Evolutionary conservation across 2,797 vertebrate genomes (phyloP).

Genomic region (Naso thynnoides): DNA sequence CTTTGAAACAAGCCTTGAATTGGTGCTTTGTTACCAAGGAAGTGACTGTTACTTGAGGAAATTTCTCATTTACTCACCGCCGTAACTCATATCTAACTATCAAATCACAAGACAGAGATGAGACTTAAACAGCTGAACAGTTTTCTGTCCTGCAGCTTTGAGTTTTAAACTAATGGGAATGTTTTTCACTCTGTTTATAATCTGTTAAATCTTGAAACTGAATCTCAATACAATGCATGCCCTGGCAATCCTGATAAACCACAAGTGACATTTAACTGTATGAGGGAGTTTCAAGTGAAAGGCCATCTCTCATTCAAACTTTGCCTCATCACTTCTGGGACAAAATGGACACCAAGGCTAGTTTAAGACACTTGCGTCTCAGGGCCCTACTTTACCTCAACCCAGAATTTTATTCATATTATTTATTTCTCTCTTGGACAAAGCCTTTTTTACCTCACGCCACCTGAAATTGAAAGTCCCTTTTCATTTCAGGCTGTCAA

Average conservation of each 20-base stretch:
- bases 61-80: background rate
- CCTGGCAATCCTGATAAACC: slow-evolving; percentile 33
- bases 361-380: slow-evolving; percentile 35
- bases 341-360: slow-evolving; percentile 10
- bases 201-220: slow-evolving; percentile 5
- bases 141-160: no score
- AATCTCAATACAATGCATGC: background rate
- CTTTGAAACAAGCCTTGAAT: slow-evolving; percentile 5
- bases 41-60: background rate
- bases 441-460: slow-evolving; percentile 35
- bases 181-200: background rate
- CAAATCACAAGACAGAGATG: background rate
- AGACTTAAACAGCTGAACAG: no score
- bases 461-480: slow-evolving; percentile 28
- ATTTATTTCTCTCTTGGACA: background rate
- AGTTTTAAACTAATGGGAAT: no score
- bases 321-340: slow-evolving; percentile 13
- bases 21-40: background rate
- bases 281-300: slow-evolving; percentile 46
- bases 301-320: slow-evolving; percentile 10
- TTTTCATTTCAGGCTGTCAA: slow-evolving; percentile 19
- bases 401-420: background rate
- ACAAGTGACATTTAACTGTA: slow-evolving; percentile 57
- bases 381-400: slow-evolving; percentile 25
- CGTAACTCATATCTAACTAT: background rate